Base-by-base conservation (phyloP, 35 echinoderm and acorn worm species). In the Nesometra sesokonis region DNA sequence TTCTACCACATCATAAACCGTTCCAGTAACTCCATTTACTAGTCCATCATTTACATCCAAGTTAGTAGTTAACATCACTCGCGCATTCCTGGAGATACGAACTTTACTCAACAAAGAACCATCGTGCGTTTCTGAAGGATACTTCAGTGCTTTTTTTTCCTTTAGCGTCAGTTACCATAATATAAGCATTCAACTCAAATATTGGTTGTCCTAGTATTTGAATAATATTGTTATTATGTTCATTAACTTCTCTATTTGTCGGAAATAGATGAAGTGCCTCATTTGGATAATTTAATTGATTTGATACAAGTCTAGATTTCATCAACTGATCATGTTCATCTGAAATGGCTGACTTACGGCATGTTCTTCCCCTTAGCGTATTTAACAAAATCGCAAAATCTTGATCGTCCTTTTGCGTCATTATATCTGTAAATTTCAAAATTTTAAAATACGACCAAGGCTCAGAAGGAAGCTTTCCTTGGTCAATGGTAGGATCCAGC, bases 51-150 rank as follows among this genome's bases (percentile, higher is more conserved):
- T 27, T 19, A 89, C 83, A 86, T 93, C 91, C 32, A 89, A n/a
- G 43, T 93, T 89, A 31, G 81, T 89, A 35, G 46, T 89, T 17
- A 93, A 34, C 91, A 93, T 89, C 8, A 89, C 87, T 43, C 91
- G 84, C 77, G 91, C 91, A 19, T 36, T n/a, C n/a, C n/a, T n/a
- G n/a, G n/a, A n/a, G n/a, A n/a, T n/a, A n/a, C n/a, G n/a, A n/a
- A n/a, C n/a, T n/a, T n/a, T n/a, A n/a, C n/a, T n/a, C n/a, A n/a
- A n/a, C n/a, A n/a, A n/a, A n/a, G n/a, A n/a, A n/a, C n/a, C n/a
- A n/a, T n/a, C n/a, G n/a, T n/a, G n/a, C n/a, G n/a, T n/a, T n/a
- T n/a, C n/a, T n/a, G n/a, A n/a, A n/a, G n/a, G n/a, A n/a, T n/a
- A n/a, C n/a, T n/a, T n/a, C n/a, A n/a, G n/a, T n/a, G n/a, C 87